Evolutionary conservation across 2,797 vertebrate species (phyloP).

Genomic region (Heliangelus exortis): DNA sequence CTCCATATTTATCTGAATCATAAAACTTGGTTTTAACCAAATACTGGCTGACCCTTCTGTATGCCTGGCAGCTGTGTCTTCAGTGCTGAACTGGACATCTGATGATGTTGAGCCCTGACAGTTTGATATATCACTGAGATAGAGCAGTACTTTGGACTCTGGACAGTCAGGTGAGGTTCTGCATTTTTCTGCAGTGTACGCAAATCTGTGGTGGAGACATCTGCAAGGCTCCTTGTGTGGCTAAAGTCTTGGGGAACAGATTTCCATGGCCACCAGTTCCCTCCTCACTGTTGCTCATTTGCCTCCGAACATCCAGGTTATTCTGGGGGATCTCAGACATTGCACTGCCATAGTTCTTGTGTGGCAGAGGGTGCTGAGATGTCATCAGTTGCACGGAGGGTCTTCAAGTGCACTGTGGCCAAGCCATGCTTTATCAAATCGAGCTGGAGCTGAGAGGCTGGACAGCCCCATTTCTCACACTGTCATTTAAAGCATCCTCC

Average conservation of each 20-base stretch:
- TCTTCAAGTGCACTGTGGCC: background rate
- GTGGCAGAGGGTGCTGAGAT: background rate
- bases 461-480: background rate
- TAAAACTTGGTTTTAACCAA: background rate
- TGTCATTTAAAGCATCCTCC: background rate
- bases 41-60: background rate
- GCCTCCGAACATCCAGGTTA: background rate
- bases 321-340: background rate
- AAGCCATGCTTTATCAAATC: background rate
- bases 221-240: background rate
- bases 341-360: background rate
- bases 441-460: background rate
- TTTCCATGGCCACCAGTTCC: background rate
- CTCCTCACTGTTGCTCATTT: background rate
- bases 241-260: background rate
- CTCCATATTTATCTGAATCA: background rate
- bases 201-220: background rate
- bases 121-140: background rate
- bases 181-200: background rate
- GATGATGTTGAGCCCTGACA: background rate
- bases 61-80: background rate
- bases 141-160: background rate
- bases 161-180: background rate
- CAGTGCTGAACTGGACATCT: background rate
- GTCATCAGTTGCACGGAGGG: background rate